Base-by-base conservation (phyloP, 2,888 invertebrate genomes). In the Oegoconia quadripuncta region DNA sequence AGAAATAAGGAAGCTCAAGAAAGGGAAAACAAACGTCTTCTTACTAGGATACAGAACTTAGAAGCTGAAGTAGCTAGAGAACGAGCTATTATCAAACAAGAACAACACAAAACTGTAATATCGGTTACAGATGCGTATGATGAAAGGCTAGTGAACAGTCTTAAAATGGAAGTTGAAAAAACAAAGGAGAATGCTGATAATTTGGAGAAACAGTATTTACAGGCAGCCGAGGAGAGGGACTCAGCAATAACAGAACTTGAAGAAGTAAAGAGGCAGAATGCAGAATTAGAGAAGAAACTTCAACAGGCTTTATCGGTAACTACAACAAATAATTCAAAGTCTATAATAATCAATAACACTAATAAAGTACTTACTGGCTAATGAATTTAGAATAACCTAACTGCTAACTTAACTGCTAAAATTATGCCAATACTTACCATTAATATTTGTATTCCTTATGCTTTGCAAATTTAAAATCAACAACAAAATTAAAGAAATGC, bases 1-100 rank as follows among this genome's bases (percentile, higher is more conserved):
- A 90, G 94, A 61, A 95, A 95, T 64, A 96, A 95, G 64, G 95
- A 95, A 74, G 93, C 93, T 1, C 90, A 95, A 61, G 94, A 93
- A 55, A 86, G 95, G 62, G 96, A 97, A 77, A 96, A 95, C 67
- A 95, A 95, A 72, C 91, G 95, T 58, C 89, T 96, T 34, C 86
- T 92, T 69, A 91, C 93, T 34, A 92, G 92, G 74, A 92, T 96
- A 67, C 90, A 92, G 16, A 95, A 95, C 62, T 83, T 96, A 51
- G 95, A 96, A 79, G 93, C 93, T 8, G 95, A 96, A 68, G 67
- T 95, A 50, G 94, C 94, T 42, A 92, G 93, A 56, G 92, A 93
- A 65, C 89, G 90, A 42, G 88, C 90, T 22, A 80, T 87, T 23
- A 82, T 86, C 8, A 84, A 78, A 55, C 88, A 88, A 50, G 87